Percentiles rank a stretch among this genome's conserved stretches.
Evolutionary conservation across 2,888 invertebrate genomes (phyloP).

Genomic region (Chrysina gloriosa): DNA sequence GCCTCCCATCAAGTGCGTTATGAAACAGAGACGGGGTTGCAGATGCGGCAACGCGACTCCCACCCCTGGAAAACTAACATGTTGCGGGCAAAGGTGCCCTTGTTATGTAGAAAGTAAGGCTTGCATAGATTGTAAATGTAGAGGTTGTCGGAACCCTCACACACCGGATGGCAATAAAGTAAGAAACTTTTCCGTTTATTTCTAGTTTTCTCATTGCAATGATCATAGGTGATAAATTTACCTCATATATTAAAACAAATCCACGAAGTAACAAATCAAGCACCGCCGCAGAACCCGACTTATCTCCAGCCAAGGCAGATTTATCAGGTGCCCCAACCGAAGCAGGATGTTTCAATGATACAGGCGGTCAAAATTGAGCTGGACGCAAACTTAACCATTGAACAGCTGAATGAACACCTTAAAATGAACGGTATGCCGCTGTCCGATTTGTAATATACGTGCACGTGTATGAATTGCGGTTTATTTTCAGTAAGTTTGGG

Average conservation of each 20-base stretch:
- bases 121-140: constrained; percentile 90
- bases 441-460: neutral
- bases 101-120: constrained; percentile 93
- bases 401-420: constrained; percentile 52
- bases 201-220: neutral
- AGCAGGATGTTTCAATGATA: constrained; percentile 48
- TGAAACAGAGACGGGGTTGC: constrained; percentile 78
- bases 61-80: constrained; percentile 89
- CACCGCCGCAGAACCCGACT: constrained; percentile 22
- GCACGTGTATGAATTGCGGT: neutral
- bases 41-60: constrained; percentile 92
- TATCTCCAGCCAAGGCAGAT: constrained; percentile 41
- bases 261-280: constrained; percentile 36
- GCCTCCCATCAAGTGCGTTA: constrained; percentile 62
- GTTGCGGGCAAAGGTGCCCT: constrained; percentile 93
- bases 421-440: constrained; percentile 50
- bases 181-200: constrained; percentile 42
- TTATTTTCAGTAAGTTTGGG: constrained; percentile 9
- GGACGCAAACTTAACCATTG: constrained; percentile 52
- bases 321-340: constrained; percentile 55
- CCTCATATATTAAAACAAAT: constrained; percentile 42
- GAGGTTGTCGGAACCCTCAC: constrained; percentile 93
- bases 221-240: constrained; percentile 50
- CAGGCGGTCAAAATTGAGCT: constrained; percentile 56
- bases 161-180: constrained; percentile 85